Evolutionary conservation across 2,113 vertebrate species (phyloP).

Genomic region (Nerophis ophidion): DNA sequence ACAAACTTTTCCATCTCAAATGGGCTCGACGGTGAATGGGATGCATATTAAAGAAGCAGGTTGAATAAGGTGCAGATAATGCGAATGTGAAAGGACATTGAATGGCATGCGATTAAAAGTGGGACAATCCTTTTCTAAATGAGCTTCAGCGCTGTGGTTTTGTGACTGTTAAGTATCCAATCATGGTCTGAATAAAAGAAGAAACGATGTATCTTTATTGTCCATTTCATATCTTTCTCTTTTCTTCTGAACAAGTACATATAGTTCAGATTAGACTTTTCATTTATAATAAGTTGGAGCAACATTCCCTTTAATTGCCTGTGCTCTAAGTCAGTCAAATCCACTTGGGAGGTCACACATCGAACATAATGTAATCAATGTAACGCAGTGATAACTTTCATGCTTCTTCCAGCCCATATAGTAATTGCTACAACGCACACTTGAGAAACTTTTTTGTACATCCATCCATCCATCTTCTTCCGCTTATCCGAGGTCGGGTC

Average conservation of each 20-base stretch:
- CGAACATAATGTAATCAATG: conserved; percentile 18
- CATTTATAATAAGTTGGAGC: conserved; percentile 51
- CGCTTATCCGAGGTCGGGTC: no score
- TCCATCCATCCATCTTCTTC: no score
- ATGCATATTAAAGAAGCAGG: conserved; percentile 38
- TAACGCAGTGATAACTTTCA: conserved; percentile 17
- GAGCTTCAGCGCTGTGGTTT: conserved; percentile 40
- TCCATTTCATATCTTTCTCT: conserved; percentile 30
- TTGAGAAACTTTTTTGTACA: no score
- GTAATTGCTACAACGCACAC: no score
- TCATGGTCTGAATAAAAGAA: conserved; percentile 56
- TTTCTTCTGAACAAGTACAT: conserved; percentile 42
- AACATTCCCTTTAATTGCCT: conserved; percentile 46
- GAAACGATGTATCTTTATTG: conserved; percentile 57
- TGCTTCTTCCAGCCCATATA: no score
- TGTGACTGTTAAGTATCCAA: conserved; percentile 39
- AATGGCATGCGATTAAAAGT: conserved; percentile 59
- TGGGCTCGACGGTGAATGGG: conserved; percentile 29
- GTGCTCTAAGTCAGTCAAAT: conserved; percentile 33
- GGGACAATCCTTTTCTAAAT: conserved; percentile 54
- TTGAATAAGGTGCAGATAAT: conserved; percentile 50
- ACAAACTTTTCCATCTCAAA: conserved; percentile 35
- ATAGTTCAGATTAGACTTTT: conserved; percentile 51
- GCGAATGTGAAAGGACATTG: conserved; percentile 46
- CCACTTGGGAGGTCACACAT: conserved; percentile 42